Evolutionary conservation across 2,888 invertebrate genomes (phyloP).

Genomic region (Anodontia alba): DNA sequence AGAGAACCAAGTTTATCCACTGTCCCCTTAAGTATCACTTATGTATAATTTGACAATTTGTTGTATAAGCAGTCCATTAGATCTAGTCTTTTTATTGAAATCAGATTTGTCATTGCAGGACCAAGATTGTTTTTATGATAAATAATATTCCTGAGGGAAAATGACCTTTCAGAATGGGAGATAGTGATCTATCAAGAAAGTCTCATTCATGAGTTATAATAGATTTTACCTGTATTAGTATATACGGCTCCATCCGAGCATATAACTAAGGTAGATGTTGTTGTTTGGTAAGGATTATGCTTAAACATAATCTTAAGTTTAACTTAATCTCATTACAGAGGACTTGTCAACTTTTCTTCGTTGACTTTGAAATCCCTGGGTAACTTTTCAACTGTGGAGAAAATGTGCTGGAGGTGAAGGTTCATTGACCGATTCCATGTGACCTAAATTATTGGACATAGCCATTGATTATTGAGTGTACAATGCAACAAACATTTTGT

Average conservation of each 20-base stretch:
- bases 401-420: neutral
- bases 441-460: too few relatives aligned
- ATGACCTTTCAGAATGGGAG: neutral
- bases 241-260: neutral
- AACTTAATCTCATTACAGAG: neutral
- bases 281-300: neutral
- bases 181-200: neutral
- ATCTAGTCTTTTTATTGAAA: neutral
- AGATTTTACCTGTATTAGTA: neutral
- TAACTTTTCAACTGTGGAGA: neutral
- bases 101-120: neutral
- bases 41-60: neutral
- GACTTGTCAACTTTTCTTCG: neutral
- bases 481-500: too few relatives aligned
- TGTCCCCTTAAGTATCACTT: neutral
- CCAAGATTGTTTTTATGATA: neutral
- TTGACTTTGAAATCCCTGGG: neutral
- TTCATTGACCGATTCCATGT: neutral
- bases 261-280: neutral
- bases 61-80: neutral
- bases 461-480: too few relatives aligned
- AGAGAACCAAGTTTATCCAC: too few relatives aligned
- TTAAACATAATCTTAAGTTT: neutral
- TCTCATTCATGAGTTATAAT: neutral
- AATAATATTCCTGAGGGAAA: conserved; percentile 13